Evolutionary conservation across 2,113 vertebrate genomes (phyloP).

Genomic region (Muscicapa adusta): DNA sequence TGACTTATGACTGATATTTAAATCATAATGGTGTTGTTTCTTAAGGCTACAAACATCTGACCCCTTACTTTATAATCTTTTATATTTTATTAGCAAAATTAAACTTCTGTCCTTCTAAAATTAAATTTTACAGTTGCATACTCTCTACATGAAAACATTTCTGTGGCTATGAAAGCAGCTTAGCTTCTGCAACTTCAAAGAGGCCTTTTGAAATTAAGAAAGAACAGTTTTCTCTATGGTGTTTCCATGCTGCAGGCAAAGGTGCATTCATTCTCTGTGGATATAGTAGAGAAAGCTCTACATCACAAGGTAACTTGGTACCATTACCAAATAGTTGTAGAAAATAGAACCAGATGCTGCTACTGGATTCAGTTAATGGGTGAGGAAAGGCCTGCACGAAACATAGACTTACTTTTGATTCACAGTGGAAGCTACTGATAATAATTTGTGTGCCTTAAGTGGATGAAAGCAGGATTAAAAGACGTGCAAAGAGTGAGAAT

Average conservation of each 20-base stretch:
- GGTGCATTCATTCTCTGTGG: background rate
- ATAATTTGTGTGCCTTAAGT: background rate
- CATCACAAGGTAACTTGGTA: background rate
- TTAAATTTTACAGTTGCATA: background rate
- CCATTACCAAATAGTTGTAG: background rate
- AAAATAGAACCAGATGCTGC: background rate
- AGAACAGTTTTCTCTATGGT: background rate
- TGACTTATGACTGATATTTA: slow-evolving; percentile 51
- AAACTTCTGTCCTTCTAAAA: slow-evolving; percentile 32
- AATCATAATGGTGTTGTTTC: slow-evolving; percentile 45
- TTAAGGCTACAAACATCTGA: slow-evolving; percentile 36
- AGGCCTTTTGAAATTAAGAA: background rate
- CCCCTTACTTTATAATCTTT: slow-evolving; percentile 39
- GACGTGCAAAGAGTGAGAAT: background rate
- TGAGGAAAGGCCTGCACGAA: background rate
- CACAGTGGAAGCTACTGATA: background rate
- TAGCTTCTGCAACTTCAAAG: background rate
- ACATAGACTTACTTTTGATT: background rate
- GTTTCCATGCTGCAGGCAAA: background rate
- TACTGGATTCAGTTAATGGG: background rate
- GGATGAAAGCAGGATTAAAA: background rate
- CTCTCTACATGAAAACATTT: background rate
- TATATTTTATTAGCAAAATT: slow-evolving; percentile 59
- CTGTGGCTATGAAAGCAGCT: background rate
- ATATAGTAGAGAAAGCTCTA: background rate